Evolutionary conservation across 2,888 invertebrate species (phyloP).

Genomic region (Andrena fulva): DNA sequence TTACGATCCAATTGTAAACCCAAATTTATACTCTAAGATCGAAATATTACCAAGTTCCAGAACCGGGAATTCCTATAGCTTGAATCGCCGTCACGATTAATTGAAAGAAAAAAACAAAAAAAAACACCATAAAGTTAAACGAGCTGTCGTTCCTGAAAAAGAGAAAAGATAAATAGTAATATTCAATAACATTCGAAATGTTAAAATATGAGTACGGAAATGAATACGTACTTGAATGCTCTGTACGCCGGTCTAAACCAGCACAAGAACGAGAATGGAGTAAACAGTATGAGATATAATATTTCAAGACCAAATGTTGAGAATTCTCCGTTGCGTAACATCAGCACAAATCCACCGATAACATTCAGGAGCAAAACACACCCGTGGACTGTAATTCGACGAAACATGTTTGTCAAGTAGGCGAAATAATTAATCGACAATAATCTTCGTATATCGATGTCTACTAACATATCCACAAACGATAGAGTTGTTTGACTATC

Average conservation of each 20-base stretch:
- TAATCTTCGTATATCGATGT: slow-evolving; percentile 31
- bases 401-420: slow-evolving; percentile 8
- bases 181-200: slow-evolving; percentile 34
- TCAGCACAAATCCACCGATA: slow-evolving; percentile 92
- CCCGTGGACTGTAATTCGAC: slow-evolving; percentile 92
- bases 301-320: slow-evolving; percentile 94
- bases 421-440: not conserved
- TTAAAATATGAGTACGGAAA: not conserved
- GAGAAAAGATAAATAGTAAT: slow-evolving; percentile 68
- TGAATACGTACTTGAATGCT: slow-evolving; percentile 91
- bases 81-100: slow-evolving; percentile 95
- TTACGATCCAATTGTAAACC: slow-evolving; percentile 4
- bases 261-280: slow-evolving; percentile 98
- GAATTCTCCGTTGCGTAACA: slow-evolving; percentile 88
- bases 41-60: slow-evolving; percentile 92
- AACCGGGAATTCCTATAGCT: slow-evolving; percentile 93
- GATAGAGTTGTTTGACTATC: slow-evolving; percentile 97
- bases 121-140: slow-evolving; percentile 99
- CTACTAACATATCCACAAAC: slow-evolving; percentile 98
- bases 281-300: slow-evolving; percentile 95
- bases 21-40: slow-evolving; percentile 69
- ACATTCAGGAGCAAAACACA: slow-evolving; percentile 94
- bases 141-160: slow-evolving; percentile 96
- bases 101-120: slow-evolving; percentile 99
- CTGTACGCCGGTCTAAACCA: slow-evolving; percentile 99